phyloP scores from a whole-genome alignment of 2,113 vertebrate species.

The Synchiropus splendidus region DNA sequence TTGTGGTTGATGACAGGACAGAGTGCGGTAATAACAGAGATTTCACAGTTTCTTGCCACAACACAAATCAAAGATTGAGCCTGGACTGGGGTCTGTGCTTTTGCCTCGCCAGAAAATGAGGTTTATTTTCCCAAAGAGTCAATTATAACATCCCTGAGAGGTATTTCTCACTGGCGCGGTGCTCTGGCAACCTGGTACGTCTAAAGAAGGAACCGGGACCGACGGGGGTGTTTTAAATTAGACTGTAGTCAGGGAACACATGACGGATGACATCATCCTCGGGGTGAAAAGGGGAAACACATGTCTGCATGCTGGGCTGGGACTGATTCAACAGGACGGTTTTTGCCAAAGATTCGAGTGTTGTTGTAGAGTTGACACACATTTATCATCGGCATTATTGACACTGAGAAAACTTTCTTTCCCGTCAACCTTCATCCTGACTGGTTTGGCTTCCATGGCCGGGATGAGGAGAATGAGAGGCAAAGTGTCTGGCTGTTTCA shows the following conservation, averaged over 20 bases:
- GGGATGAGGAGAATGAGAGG: no score
- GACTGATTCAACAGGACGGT: no score
- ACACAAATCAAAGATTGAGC: constrained; percentile 36
- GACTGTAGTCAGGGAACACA: constrained; percentile 39
- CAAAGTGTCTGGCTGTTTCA: no score
- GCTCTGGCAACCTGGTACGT: no score
- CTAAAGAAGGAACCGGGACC: constrained; percentile 4
- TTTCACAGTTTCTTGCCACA: constrained; percentile 36
- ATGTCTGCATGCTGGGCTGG: constrained; percentile 44
- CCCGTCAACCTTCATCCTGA: no score
- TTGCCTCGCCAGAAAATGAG: constrained; percentile 32
- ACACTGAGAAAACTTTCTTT: no score
- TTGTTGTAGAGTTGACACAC: no score
- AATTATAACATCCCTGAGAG: constrained; percentile 30
- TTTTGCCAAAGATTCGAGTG: no score
- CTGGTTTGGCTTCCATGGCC: no score
- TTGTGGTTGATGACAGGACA: constrained; percentile 45
- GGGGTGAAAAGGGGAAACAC: constrained; percentile 56
- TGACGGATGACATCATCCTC: constrained; percentile 57
- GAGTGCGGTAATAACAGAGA: constrained; percentile 37
- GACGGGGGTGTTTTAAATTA: constrained; percentile 58
- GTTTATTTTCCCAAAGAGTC: constrained; percentile 35
- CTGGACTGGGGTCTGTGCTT: constrained; percentile 30
- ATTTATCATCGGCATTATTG: no score
- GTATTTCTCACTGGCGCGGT: constrained; percentile 15